Evolutionary conservation across 2,797 vertebrate genomes (phyloP), one percentile per base, ranked within the genome.

Genomic region (Takifugu rubripes): DNA sequence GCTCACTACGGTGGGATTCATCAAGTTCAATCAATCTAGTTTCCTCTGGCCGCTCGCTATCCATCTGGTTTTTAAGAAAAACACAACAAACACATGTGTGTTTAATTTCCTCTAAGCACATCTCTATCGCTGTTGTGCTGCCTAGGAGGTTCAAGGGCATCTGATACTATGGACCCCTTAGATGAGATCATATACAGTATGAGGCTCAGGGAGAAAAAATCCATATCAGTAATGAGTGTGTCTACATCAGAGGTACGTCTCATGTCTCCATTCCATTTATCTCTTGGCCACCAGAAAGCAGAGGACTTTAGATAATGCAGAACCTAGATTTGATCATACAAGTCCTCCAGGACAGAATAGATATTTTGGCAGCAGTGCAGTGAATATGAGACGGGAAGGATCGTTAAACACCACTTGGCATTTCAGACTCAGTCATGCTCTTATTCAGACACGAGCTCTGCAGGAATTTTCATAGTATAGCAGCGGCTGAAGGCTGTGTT

Each of bases 1-100:
- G 97, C 79, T 99, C 97, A 8, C 97, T 98, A 84, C 89, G 92
- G 85, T 97, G 93, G 15, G 97, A 98, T 62, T 98, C 95, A 69
- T 99, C 96, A 84, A 98, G 87, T 77, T 99, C 97, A 54, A 99
- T 98, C 50, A 99, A 93, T 49, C 93, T 90, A 9, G 89, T 88
- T 66, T 99, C 97, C 70, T 95, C 94, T 15, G 77, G 92, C 75
- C 88, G 92, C 53, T 99, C 97, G 25, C 70, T 88, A 84, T 99
- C 97, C 72, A 95, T 91, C 97, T 99, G 84, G 16, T 74, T 74
- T 57, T 58, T 11, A 68, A 68, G 56, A 76, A n/a, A 83, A 68
- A 45, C 47, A 70, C 46, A 65, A 6, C 62, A 40, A 52, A 3
- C 45, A 66, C 29, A 61, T 25, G 17, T 52, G 15, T 24, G n/a